These are phyloP conservation scores for Sebastes trivittatus DNA, from an alignment of 2,797 vertebrate species.

Conservation along the genomic window DNA sequence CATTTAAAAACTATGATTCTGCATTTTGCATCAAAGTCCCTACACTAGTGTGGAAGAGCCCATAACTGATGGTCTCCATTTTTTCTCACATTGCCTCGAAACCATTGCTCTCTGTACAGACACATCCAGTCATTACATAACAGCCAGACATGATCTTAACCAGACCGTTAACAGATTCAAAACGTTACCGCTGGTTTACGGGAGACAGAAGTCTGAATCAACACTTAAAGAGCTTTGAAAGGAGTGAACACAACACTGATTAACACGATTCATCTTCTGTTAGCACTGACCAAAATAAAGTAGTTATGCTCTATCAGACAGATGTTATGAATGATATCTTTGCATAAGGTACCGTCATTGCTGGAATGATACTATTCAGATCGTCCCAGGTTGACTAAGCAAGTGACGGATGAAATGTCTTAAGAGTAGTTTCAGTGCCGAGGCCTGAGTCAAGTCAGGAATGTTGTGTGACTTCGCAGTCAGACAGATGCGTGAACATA, in stretches of 20 bases:
- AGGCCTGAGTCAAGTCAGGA: constrained; percentile 47
- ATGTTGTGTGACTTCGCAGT: background rate
- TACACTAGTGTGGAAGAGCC: background rate
- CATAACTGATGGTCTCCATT: background rate
- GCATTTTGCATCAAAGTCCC: background rate
- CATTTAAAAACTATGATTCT: background rate
- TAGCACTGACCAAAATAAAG: background rate
- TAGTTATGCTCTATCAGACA: background rate
- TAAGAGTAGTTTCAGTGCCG: constrained; percentile 53
- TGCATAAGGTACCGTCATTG: constrained; percentile 29
- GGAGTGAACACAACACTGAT: background rate
- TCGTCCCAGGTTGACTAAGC: constrained; percentile 22
- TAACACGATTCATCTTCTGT: background rate
- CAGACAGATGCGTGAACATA: background rate
- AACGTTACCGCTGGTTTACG: background rate
- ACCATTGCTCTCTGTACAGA: constrained; percentile 9
- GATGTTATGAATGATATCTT: constrained; percentile 49
- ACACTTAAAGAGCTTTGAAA: background rate
- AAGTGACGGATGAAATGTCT: constrained; percentile 17
- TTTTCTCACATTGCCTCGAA: constrained; percentile 24
- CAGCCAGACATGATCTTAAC: background rate
- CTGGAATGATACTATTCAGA: constrained; percentile 48
- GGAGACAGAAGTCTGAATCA: background rate
- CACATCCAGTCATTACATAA: constrained; percentile 42
- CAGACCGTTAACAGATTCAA: background rate